phyloP scores from a whole-genome alignment of 2,797 vertebrate species.

The Aphelocoma californica region DNA sequence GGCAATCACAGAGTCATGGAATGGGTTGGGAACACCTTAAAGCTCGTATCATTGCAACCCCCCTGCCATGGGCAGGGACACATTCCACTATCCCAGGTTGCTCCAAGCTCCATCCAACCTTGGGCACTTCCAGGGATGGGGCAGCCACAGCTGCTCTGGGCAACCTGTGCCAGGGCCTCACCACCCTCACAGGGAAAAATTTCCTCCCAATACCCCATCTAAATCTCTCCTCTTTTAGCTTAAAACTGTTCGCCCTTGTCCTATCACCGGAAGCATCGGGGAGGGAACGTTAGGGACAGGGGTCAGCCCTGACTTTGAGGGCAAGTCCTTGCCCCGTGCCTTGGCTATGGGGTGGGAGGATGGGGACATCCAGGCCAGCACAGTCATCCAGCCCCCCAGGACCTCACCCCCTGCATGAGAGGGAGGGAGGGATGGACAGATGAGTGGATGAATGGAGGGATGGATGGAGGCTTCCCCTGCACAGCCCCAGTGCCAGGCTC shows the following conservation, averaged over 20 bases:
- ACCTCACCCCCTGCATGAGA: fast-evolving
- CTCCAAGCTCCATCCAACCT: not conserved
- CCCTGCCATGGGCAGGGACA: too few species aligned
- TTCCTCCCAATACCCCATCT: not conserved
- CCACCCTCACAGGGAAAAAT: not conserved
- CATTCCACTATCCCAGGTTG: fast-evolving
- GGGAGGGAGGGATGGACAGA: not conserved
- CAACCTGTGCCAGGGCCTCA: not conserved
- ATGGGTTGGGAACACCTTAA: not conserved
- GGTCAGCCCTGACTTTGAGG: too few species aligned
- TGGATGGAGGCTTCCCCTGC: not conserved
- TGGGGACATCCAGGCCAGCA: not conserved
- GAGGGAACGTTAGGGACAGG: not conserved
- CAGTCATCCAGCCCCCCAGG: not conserved
- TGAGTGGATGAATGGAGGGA: not conserved
- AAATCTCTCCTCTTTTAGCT: not conserved
- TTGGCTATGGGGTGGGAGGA: not conserved
- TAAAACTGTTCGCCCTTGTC: not conserved
- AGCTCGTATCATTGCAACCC: fast-evolving
- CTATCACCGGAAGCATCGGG: not conserved
- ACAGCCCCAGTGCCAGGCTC: not conserved
- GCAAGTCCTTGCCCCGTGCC: fast-evolving
- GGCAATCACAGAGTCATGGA: not conserved
- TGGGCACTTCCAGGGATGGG: not conserved
- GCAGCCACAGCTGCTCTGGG: not conserved